phyloP scores from a whole-genome alignment of 2,888 invertebrate genomes.

The Luperina testacea region DNA sequence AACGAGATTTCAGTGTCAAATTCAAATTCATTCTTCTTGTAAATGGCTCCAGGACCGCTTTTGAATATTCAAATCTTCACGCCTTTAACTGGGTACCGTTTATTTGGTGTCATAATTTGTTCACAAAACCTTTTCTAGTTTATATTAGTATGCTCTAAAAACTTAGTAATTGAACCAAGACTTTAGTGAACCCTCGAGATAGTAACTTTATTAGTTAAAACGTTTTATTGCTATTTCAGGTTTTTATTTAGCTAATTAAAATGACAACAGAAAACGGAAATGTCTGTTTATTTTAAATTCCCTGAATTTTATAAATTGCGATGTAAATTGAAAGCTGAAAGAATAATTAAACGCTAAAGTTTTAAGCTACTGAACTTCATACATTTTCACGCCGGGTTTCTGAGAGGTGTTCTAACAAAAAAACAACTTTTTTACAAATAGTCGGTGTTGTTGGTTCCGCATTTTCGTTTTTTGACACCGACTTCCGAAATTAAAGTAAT shows the following conservation, averaged over 20 bases:
- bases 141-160: slow-evolving; percentile 22
- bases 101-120: slow-evolving; percentile 63
- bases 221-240: neutral
- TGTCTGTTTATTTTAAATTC: neutral
- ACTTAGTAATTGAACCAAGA: slow-evolving; percentile 10
- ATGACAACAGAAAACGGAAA: neutral
- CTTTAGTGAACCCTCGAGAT: slow-evolving; percentile 24
- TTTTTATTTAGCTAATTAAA: neutral
- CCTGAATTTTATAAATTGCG: neutral
- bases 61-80: slow-evolving; percentile 71
- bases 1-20: slow-evolving; percentile 64
- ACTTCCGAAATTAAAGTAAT: too few species aligned
- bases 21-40: slow-evolving; percentile 68
- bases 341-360: neutral
- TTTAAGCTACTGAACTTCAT: neutral
- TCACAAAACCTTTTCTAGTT: slow-evolving; percentile 52
- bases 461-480: too few species aligned
- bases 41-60: slow-evolving; percentile 63
- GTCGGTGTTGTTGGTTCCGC: too few species aligned
- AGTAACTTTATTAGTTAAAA: slow-evolving; percentile 10
- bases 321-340: neutral
- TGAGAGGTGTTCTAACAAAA: neutral
- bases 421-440: too few species aligned
- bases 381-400: neutral
- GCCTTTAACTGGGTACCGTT: slow-evolving; percentile 60